Conservation (phyloP, 2,888 invertebrate species). For the Drosophila antonietae region DNA sequence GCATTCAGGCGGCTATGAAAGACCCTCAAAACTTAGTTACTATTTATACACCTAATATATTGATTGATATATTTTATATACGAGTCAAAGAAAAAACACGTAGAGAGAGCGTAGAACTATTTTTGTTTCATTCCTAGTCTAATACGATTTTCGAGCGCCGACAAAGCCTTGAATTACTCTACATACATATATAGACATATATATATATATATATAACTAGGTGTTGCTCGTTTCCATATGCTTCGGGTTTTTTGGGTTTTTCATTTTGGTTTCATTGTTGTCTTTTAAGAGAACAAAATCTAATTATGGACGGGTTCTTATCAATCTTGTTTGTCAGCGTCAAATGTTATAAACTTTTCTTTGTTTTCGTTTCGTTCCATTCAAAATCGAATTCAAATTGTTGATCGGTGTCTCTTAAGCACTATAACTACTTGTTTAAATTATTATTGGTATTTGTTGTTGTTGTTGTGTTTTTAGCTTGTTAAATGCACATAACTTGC, state of each 20-base stretch:
- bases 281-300: conserved; percentile 65
- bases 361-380: conserved; percentile 33
- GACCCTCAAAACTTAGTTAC: conserved; percentile 1
- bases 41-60: conserved; percentile 3
- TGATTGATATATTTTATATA: neutral
- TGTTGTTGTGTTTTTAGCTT: conserved; percentile 28
- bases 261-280: conserved; percentile 2
- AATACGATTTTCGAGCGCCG: conserved; percentile 33
- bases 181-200: conserved; percentile 1
- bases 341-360: conserved; percentile 35
- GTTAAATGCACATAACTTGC: conserved; percentile 75
- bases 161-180: conserved; percentile 19
- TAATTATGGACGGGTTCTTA: conserved; percentile 82
- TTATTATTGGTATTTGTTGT: conserved; percentile 37
- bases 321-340: conserved; percentile 81
- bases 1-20: neutral
- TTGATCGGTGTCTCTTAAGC: conserved; percentile 33
- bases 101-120: conserved; percentile 49
- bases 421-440: conserved; percentile 41
- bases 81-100: conserved; percentile 54
- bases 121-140: conserved; percentile 13
- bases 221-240: conserved; percentile 22
- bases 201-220: conserved; percentile 16
- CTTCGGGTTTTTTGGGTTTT: conserved; percentile 18
- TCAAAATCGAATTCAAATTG: conserved; percentile 20